Evolutionary conservation across 2,797 vertebrate genomes (phyloP).

Genomic region (Phataginus tricuspis): DNA sequence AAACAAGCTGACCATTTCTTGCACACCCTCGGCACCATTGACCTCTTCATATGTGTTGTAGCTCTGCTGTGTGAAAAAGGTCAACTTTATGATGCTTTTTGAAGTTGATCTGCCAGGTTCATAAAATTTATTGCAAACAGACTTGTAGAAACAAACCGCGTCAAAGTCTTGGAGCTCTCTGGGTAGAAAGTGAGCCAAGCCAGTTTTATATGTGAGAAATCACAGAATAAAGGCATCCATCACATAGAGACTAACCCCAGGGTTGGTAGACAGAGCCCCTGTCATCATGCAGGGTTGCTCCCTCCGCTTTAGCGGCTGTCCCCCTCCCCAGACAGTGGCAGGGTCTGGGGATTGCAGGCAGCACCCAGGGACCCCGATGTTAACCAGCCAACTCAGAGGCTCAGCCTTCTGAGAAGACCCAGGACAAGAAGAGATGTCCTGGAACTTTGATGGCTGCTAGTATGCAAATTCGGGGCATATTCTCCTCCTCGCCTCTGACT

Average conservation of each 20-base stretch:
- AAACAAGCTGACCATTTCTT: neutral
- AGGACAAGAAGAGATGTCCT: neutral
- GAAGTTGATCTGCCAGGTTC: neutral
- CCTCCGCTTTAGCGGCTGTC: neutral
- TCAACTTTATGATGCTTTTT: neutral
- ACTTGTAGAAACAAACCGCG: neutral
- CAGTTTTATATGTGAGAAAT: neutral
- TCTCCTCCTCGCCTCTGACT: neutral
- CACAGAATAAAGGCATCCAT: neutral
- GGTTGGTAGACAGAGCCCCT: neutral
- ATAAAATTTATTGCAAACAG: neutral
- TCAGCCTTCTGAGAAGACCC: neutral
- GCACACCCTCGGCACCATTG: neutral
- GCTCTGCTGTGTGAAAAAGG: neutral
- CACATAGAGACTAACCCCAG: neutral
- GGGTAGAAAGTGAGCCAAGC: neutral
- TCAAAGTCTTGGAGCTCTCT: neutral
- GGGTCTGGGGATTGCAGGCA: neutral
- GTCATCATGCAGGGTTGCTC: neutral
- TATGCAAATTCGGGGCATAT: neutral
- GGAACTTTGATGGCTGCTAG: neutral
- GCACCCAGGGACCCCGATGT: no score
- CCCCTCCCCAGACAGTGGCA: neutral
- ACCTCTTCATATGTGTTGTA: neutral
- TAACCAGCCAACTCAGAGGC: neutral